Conservation (phyloP, 2,888 invertebrate species). For the Lycia hirtaria region DNA sequence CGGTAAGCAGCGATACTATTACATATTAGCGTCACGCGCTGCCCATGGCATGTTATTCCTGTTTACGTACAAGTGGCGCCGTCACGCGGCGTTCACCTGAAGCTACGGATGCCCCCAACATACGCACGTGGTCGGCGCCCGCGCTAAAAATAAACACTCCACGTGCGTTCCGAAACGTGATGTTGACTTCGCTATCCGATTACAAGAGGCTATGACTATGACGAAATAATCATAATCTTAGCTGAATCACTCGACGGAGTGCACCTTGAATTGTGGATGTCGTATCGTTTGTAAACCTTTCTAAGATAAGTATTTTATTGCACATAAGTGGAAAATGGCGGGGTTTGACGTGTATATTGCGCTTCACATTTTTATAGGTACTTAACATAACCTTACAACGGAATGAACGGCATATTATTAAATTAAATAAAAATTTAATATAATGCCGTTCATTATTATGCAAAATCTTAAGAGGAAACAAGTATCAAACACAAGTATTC, state of each 20-base stretch:
- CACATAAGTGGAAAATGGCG: too few relatives aligned
- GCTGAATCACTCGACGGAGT: neutral
- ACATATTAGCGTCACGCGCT: neutral
- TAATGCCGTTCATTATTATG: too few relatives aligned
- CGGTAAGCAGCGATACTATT: neutral
- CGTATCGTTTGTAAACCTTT: too few relatives aligned
- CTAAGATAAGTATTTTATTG: too few relatives aligned
- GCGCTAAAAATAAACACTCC: constrained; percentile 19
- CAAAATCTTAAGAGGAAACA: too few relatives aligned
- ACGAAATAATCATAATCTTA: neutral
- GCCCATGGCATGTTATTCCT: constrained; percentile 73
- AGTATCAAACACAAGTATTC: too few relatives aligned
- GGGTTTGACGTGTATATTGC: too few relatives aligned
- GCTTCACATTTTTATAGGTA: too few relatives aligned
- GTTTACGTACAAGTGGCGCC: constrained; percentile 45
- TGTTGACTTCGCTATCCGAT: constrained; percentile 26
- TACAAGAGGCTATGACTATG: constrained; percentile 3
- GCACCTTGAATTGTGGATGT: too few relatives aligned
- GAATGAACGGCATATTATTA: too few relatives aligned
- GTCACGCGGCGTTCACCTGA: constrained; percentile 46
- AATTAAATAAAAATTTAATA: too few relatives aligned
- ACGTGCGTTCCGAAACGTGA: constrained; percentile 20
- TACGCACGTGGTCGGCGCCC: constrained; percentile 12
- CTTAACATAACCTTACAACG: too few relatives aligned
- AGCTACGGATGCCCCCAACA: constrained; percentile 54